Evolutionary conservation across 2,797 vertebrate species (phyloP), one percentile per base, ranked within the genome.

Genomic region (Rhinatrema bivittatum): DNA sequence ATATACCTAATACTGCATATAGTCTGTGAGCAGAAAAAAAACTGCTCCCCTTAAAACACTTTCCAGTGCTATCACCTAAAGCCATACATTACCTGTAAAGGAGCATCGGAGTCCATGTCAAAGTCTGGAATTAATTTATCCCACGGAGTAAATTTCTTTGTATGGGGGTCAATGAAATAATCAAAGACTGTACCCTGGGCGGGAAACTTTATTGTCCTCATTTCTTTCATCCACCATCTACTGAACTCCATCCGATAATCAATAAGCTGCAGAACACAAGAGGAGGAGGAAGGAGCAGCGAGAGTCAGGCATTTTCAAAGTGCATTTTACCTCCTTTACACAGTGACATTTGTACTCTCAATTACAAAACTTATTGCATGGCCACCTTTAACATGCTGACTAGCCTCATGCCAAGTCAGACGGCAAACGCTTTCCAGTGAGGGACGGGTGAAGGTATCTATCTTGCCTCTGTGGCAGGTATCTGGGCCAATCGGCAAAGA

Each of bases 141-240:
- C 78, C 70, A 79, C 19, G 76, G 74, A 29, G 68, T 81, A 65
- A 90, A 86, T 57, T 83, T 92, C 53, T 87, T 88, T 15, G 63
- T 81, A 37, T 79, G 78, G 13, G 42, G 59, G 69, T 89, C 75
- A 30, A 90, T 72, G 46, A 79, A 88, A 57, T 90, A 92, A 81
- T 94, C 89, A 69, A 94, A 94, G 58, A 91, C 81, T 7, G 81
- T 81, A 41, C 87, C 86, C 65, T 77, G 62, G 20, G 84, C 89
- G 16, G 80, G 84, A 67, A 89, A 88, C 65, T 81, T 86, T 47
- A 88, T 80, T 5, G 74, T 68, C 67, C 79, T 79, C 88, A 90
- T 88, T 74, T 76, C 82, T 76, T 93, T 90, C 36, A 76, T 79
- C 80, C 78, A 82, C 84, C 84, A 91, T 43, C 84, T 87, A 50